Evolutionary conservation across 2,888 invertebrate species (phyloP), one percentile per base, ranked within the genome.

Genomic region (Lasioglossum malachurum): DNA sequence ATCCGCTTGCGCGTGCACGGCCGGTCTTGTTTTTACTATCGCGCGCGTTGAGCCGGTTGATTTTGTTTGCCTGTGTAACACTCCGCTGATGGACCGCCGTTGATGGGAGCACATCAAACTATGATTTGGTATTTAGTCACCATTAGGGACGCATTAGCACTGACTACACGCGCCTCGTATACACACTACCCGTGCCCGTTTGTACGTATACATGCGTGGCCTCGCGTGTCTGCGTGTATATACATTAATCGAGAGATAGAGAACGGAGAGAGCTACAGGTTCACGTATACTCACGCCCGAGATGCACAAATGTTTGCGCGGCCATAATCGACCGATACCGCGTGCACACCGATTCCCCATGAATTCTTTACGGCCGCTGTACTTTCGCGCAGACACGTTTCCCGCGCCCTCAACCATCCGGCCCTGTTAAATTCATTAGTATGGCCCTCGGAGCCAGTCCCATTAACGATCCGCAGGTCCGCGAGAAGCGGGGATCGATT

Each of bases 41-140:
- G 79, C 71, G 27, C 84, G 77, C 82, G 81, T 75, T 84, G 89
- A 90, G 81, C 84, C 87, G 91, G 88, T 91, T 86, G 92, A 90
- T 92, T 92, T 92, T 92, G 91, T 93, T 92, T 92, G 91, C 84
- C 89, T 86, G 91, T 88, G 91, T 91, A 92, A 93, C 91, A 92
- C 91, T 91, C 90, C 88, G 91, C 86, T 90, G 92, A 91, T 91
- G 90, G 89, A 80, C 88, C 88, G 86, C 84, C 90, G 91, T 91
- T 91, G 92, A 93, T 92, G 92, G 93, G 89, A 93, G 91, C 92
- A 91, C 94, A 94, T 94, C 93, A 93, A 94, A 93, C 93, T 93
- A 92, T 94, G 94, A 94, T 94, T 94, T 93, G 93, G 94, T 94
- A 93, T 94, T 94, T 94, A 94, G 94, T 94, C 94, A 94, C 93